Evolutionary conservation across 2,113 vertebrate genomes (phyloP).

Genomic region (Neopipo cinnamomea): DNA sequence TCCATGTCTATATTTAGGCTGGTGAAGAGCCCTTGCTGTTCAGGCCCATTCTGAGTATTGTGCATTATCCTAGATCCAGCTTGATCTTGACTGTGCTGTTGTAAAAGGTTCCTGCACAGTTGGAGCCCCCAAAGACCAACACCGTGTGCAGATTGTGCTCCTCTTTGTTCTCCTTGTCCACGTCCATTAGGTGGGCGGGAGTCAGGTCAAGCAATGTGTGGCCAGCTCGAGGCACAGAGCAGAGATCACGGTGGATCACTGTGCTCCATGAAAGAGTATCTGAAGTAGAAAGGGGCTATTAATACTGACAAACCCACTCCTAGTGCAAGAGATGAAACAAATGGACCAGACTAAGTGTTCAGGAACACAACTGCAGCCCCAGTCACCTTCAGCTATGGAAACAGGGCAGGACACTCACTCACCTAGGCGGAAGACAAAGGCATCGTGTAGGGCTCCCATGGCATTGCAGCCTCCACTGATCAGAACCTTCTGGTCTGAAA

Average conservation of each 20-base stretch:
- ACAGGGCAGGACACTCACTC: background rate
- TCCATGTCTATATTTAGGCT: background rate
- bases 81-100: constrained; percentile 75
- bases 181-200: background rate
- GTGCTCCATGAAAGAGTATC: constrained; percentile 82
- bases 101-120: constrained; percentile 81
- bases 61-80: constrained; percentile 35
- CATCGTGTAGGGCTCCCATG: constrained; percentile 80
- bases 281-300: constrained; percentile 39
- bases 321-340: background rate
- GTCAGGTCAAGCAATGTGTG: constrained; percentile 78
- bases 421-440: constrained; percentile 82
- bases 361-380: background rate
- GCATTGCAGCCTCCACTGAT: constrained; percentile 86
- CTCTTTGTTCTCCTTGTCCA: constrained; percentile 34
- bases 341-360: background rate
- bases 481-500: constrained; percentile 80
- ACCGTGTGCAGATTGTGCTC: constrained; percentile 52
- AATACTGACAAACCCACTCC: background rate
- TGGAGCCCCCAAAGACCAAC: constrained; percentile 85
- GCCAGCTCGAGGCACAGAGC: constrained; percentile 79
- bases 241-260: constrained; percentile 68
- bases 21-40: background rate
- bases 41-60: background rate
- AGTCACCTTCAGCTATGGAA: background rate